Evolutionary conservation across 2,113 vertebrate genomes (phyloP), one percentile per base, ranked within the genome.

Genomic region (Eurypyga helias): DNA sequence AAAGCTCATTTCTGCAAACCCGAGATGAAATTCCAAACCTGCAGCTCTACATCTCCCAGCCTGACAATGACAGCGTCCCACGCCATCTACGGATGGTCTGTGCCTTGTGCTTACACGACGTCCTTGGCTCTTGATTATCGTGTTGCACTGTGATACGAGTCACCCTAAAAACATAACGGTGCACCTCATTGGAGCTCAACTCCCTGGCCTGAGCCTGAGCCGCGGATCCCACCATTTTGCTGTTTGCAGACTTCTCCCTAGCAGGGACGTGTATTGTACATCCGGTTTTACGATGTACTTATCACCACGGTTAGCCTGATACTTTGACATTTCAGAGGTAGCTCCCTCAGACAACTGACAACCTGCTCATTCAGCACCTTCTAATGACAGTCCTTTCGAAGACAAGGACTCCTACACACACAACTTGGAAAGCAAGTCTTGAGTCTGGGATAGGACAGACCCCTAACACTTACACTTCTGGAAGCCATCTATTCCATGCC

Each of bases 401-500:
- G 72, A 51, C 45, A 80, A 49, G 90, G 65, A 87, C 54, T 94
- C 96, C 87, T 33, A 91, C 62, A 95, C 93, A 94, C 67, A 94
- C 60, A 97, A 88, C 71, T 95, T 97, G 45, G 97, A 98, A 97
- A 96, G 73, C 38, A 79, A 96, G 79, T 97, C 97, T 95, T 82
- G 83, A 96, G 69, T 91, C 95, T 92, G 81, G 89, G 91, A 91
- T 93, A 57, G 84, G 94, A 96, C 97, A 92, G 93, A 96, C 79
- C 92, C 96, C 70, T 93, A 95, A 96, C 96, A 97, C 95, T 97
- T 95, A 81, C 3, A 96, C 69, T 86, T 96, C 95, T 95, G 83
- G 96, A 97, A 97, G 97, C 91, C 93, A 97, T 93, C 90, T 88
- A 95, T 91, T 96, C 95, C 92, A 77, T 86, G 91, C 72, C 94